Conservation (phyloP, 2,113 vertebrate species). For the Amazona vittata region DNA sequence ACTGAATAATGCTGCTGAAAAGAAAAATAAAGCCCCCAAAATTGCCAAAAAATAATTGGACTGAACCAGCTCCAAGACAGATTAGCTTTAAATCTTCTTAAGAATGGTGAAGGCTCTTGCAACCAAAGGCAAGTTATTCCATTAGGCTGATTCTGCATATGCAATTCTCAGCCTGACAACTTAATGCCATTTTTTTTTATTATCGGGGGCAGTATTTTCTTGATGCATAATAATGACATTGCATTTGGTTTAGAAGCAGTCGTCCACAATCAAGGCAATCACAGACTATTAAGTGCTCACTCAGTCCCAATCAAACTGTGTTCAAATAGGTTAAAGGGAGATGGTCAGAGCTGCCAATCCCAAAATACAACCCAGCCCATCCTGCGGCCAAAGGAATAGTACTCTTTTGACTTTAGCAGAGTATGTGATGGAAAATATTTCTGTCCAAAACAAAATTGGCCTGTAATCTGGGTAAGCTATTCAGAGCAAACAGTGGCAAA, state of each 20-base stretch:
- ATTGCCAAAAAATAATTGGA: conserved; percentile 12
- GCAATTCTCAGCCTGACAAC: conserved; percentile 27
- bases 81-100: conserved; percentile 69
- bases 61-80: conserved; percentile 41
- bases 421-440: conserved; percentile 59
- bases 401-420: conserved; percentile 24
- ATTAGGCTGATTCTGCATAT: conserved; percentile 54
- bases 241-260: conserved; percentile 21
- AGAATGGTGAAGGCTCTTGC: conserved; percentile 21
- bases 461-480: conserved; percentile 42
- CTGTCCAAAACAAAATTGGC: conserved; percentile 51
- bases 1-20: conserved; percentile 47
- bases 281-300: conserved; percentile 19
- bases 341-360: background rate
- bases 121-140: conserved; percentile 61
- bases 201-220: background rate
- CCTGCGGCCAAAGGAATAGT: background rate
- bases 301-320: background rate
- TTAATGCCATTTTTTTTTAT: conserved; percentile 34
- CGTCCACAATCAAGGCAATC: conserved; percentile 37
- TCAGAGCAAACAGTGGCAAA: conserved; percentile 58
- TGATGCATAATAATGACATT: background rate
- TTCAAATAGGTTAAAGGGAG: conserved; percentile 45
- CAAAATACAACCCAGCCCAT: conserved; percentile 28
- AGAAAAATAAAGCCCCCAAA: background rate